Conservation (phyloP, 2,888 invertebrate genomes). For the Linnaemya vulpina region DNA sequence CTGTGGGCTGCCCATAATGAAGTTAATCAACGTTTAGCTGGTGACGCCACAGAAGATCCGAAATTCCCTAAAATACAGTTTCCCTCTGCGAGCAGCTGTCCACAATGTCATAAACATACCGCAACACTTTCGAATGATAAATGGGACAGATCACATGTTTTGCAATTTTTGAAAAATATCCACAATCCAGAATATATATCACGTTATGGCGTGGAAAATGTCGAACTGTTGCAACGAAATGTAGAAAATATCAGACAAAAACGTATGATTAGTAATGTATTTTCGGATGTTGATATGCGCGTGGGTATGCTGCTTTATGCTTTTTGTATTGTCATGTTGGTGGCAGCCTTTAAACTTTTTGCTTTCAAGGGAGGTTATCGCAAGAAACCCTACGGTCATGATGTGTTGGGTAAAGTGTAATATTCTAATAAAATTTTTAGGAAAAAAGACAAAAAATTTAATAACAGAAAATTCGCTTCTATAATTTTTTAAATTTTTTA, state of each 20-base stretch:
- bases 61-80: constrained; percentile 94
- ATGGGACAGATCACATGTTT: constrained; percentile 80
- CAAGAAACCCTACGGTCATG: constrained; percentile 89
- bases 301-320: constrained; percentile 90
- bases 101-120: constrained; percentile 84
- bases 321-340: constrained; percentile 89
- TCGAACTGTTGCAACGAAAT: constrained; percentile 76
- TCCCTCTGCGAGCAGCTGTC: constrained; percentile 88
- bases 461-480: background rate
- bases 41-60: constrained; percentile 95
- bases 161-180: constrained; percentile 81
- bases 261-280: constrained; percentile 80
- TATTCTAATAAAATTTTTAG: background rate
- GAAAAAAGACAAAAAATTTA: constrained; percentile 42
- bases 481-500: background rate
- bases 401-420: constrained; percentile 88
- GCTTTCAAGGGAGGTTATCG: constrained; percentile 85
- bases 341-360: constrained; percentile 90
- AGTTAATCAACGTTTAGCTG: constrained; percentile 93
- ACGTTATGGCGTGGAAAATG: constrained; percentile 78
- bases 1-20: constrained; percentile 97
- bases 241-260: constrained; percentile 78
- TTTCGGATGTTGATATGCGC: constrained; percentile 86
- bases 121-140: constrained; percentile 72
- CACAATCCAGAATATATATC: constrained; percentile 80